A percentile compares a stretch with the other conserved stretches of the same genome.
Conservation (phyloP, 2,888 invertebrate genomes). For the Platerodrilus igneus region DNA sequence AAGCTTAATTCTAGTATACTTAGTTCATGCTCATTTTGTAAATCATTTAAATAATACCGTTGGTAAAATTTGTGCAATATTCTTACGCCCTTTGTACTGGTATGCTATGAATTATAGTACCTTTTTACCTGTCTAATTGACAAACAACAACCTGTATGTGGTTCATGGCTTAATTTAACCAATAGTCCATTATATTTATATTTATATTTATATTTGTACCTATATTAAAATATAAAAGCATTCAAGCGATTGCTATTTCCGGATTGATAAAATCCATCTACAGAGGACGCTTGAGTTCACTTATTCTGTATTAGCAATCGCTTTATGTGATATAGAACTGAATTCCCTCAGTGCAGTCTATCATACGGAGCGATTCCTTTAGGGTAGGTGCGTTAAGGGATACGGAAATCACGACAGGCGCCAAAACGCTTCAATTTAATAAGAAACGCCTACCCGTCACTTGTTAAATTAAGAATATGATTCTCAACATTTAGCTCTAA, state of each 20-base stretch:
- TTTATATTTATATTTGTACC: too few relatives aligned
- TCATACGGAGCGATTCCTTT: conserved; percentile 35
- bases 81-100: too few relatives aligned
- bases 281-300: conserved; percentile 48
- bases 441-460: conserved; percentile 41
- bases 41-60: too few relatives aligned
- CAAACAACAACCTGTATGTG: too few relatives aligned
- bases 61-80: too few relatives aligned
- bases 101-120: too few relatives aligned
- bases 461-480: conserved; percentile 48
- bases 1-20: too few relatives aligned
- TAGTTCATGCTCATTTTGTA: too few relatives aligned
- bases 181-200: too few relatives aligned
- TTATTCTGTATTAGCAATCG: conserved; percentile 49
- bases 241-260: conserved; percentile 33
- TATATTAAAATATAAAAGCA: conserved; percentile 21
- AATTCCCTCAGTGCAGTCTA: conserved; percentile 42
- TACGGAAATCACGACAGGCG: conserved; percentile 43
- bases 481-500: conserved; percentile 31
- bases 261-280: conserved; percentile 51
- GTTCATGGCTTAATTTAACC: too few relatives aligned
- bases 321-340: conserved; percentile 45
- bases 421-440: conserved; percentile 43
- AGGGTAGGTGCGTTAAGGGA: conserved; percentile 24
- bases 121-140: too few relatives aligned